Evolutionary conservation across 2,113 vertebrate genomes (phyloP).

Genomic region (Elephantulus edwardii): DNA sequence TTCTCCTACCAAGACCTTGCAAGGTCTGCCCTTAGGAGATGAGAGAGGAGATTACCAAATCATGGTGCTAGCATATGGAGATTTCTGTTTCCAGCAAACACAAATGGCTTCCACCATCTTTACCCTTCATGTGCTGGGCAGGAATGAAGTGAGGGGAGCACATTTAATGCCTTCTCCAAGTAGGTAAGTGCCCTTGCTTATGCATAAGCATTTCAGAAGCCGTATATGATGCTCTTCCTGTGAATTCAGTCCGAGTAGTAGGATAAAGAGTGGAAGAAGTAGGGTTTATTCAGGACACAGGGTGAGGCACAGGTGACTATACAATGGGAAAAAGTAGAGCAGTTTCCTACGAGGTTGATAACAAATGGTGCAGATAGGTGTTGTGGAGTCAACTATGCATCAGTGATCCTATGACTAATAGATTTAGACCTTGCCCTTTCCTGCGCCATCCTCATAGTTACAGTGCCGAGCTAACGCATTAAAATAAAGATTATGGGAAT

Average conservation of each 20-base stretch:
- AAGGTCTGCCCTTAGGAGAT: not conserved
- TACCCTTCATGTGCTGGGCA: not conserved
- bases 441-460: too few relatives aligned
- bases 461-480: too few relatives aligned
- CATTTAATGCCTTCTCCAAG: not conserved
- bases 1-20: not conserved
- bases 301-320: not conserved
- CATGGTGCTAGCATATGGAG: not conserved
- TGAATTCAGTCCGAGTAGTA: not conserved
- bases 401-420: too few relatives aligned
- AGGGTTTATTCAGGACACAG: not conserved
- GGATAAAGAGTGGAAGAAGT: not conserved
- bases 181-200: not conserved
- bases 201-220: not conserved
- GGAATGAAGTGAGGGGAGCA: not conserved
- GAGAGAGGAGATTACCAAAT: not conserved
- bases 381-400: too few relatives aligned
- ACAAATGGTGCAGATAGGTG: not conserved
- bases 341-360: not conserved
- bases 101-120: not conserved
- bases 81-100: not conserved
- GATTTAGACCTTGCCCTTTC: too few relatives aligned
- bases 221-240: not conserved
- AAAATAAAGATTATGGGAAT: not conserved
- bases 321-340: not conserved